A percentile compares a stretch with the other conserved stretches of the same genome.
These are phyloP conservation scores for Spinus olivaceus DNA, from an alignment of 2,797 vertebrate genomes.

Conservation along the genomic window DNA sequence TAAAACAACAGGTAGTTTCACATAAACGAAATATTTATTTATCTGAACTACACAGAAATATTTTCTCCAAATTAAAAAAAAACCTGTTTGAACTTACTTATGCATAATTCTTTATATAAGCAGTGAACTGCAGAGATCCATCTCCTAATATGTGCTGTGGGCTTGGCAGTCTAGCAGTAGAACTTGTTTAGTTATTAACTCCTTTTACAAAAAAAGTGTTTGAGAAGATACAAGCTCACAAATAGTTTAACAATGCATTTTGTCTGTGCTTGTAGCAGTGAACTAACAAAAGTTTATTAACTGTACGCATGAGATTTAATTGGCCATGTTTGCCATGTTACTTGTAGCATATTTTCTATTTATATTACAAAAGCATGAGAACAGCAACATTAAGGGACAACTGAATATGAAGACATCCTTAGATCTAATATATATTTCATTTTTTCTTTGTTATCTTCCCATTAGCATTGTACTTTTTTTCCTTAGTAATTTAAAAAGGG, in stretches of 20 bases:
- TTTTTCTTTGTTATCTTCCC: background rate
- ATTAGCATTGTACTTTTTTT: background rate
- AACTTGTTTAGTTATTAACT: background rate
- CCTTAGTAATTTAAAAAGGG: background rate
- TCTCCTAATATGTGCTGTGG: background rate
- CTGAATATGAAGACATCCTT: background rate
- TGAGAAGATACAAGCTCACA: background rate
- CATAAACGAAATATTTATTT: background rate
- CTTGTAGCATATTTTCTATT: background rate
- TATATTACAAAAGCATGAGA: background rate
- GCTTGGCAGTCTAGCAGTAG: background rate
- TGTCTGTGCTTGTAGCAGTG: background rate
- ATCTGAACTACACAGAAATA: background rate
- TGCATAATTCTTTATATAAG: background rate
- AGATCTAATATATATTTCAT: background rate
- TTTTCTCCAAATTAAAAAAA: background rate
- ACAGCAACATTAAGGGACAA: background rate
- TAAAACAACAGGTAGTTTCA: background rate
- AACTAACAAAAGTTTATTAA: background rate
- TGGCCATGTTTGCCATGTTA: accelerated
- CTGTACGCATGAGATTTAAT: background rate
- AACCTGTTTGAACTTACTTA: background rate
- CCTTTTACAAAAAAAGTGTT: background rate
- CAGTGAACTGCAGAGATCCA: background rate
- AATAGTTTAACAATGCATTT: background rate